Conservation (phyloP, 2,797 vertebrate species). For the Enteromius paludinosus region DNA sequence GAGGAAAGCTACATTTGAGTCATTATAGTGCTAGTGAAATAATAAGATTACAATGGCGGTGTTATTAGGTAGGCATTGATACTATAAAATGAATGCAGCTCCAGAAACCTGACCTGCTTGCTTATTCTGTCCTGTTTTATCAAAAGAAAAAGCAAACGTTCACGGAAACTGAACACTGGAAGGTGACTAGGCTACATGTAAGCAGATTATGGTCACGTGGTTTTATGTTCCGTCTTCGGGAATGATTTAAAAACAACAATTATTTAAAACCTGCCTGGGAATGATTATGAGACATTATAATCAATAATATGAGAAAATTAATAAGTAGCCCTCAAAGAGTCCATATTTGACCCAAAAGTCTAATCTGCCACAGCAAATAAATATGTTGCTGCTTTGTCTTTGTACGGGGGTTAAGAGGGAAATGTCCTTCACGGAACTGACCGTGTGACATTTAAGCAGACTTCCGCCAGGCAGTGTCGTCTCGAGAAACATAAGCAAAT, state of each 20-base stretch:
- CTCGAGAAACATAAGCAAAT: slow-evolving; percentile 51
- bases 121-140: background rate
- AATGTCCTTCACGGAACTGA: background rate
- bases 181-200: background rate
- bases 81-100: background rate
- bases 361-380: background rate
- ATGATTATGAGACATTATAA: background rate
- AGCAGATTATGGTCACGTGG: background rate
- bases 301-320: background rate
- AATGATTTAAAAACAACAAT: background rate
- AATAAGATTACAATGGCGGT: background rate
- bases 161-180: background rate
- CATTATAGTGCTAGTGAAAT: background rate
- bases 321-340: background rate
- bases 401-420: too few species aligned
- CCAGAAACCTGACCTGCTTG: background rate
- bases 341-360: background rate
- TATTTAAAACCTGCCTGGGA: background rate
- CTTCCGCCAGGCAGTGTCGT: slow-evolving; percentile 2
- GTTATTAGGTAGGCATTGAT: background rate
- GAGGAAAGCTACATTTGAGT: background rate
- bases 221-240: background rate
- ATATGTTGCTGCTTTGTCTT: background rate
- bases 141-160: background rate
- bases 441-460: background rate